Evolutionary conservation across 2,888 invertebrate species (phyloP), one percentile per base, ranked within the genome.

Genomic region (Theretra japonica): DNA sequence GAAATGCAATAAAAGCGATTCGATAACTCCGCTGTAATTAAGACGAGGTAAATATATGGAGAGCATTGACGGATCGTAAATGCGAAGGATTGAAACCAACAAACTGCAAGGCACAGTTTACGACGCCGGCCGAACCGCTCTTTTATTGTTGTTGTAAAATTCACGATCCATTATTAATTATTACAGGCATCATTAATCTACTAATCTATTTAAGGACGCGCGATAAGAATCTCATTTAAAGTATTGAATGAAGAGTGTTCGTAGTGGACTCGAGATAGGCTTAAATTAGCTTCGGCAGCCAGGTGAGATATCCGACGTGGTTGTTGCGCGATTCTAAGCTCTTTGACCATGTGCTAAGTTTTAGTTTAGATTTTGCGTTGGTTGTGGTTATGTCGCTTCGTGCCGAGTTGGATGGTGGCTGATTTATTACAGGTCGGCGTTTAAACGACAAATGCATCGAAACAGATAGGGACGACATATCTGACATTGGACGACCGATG

Each of bases 191-290:
- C 94, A 94, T 94, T 94, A 94, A 94, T 94, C 94, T 94, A 94
- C 92, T 94, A 94, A 94, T 94, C 93, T 94, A 94, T 94, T 94
- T 93, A 94, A 93, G 93, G 93, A 92, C 88, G 90, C 85, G 84
- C 90, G 94, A 94, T 94, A 94, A 94, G 93, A 92, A 94, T 94
- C 94, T 94, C 93, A 94, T 94, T 94, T 94, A 94, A 94, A 93
- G 93, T 92, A 94, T 94, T 94, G 94, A 94, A 94, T 94, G 94
- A 94, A 93, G 93, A 94, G 94, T 94, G 94, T 92, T 88, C 88
- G 92, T 90, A 92, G 92, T 92, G 92, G 93, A 90, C 89, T 91
- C 88, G 90, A 94, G 94, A 94, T 94, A 94, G 94, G 92, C 92
- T 92, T 93, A 92, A 92, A 93, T 91, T 90, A 89, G 83, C 83